phyloP scores from a whole-genome alignment of 2,113 vertebrate species.

The Scatophagus argus region DNA sequence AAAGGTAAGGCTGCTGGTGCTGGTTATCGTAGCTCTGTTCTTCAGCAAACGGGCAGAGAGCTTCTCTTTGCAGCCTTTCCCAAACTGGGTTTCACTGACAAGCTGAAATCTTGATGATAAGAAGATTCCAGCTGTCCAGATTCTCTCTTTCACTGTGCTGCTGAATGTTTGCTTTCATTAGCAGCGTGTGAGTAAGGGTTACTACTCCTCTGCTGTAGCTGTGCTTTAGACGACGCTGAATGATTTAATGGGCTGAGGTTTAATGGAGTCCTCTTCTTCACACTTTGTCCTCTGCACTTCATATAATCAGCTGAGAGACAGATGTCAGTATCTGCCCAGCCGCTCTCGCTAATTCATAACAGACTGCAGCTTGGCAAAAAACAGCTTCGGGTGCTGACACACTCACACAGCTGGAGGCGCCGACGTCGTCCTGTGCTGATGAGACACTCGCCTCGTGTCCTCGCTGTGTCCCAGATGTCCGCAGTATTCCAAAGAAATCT shows the following conservation, averaged over 20 bases:
- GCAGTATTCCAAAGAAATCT: neutral
- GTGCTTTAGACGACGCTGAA: neutral
- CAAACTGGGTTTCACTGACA: too few species aligned
- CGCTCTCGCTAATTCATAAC: conserved; percentile 26
- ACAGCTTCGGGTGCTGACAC: conserved; percentile 15
- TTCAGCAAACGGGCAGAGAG: too few species aligned
- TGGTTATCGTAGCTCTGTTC: too few species aligned
- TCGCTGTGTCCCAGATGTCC: neutral
- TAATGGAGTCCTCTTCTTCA: neutral
- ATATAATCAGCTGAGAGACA: conserved; percentile 36
- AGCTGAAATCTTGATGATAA: too few species aligned
- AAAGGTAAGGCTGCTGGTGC: too few species aligned
- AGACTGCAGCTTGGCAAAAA: conserved; percentile 25
- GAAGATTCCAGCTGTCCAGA: too few species aligned
- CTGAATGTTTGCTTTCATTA: too few species aligned
- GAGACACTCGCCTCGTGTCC: conserved; percentile 12
- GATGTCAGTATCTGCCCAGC: conserved; percentile 21
- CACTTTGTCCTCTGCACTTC: neutral
- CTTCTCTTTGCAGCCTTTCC: too few species aligned
- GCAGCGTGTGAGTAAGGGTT: too few species aligned
- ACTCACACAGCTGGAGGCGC: conserved; percentile 11
- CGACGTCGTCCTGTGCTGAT: neutral
- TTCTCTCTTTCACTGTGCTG: too few species aligned
- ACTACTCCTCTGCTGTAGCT: neutral
- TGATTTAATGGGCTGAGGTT: neutral